Base-by-base conservation (phyloP, 2,888 invertebrate species). In the Sphaerophoria rueppellii region DNA sequence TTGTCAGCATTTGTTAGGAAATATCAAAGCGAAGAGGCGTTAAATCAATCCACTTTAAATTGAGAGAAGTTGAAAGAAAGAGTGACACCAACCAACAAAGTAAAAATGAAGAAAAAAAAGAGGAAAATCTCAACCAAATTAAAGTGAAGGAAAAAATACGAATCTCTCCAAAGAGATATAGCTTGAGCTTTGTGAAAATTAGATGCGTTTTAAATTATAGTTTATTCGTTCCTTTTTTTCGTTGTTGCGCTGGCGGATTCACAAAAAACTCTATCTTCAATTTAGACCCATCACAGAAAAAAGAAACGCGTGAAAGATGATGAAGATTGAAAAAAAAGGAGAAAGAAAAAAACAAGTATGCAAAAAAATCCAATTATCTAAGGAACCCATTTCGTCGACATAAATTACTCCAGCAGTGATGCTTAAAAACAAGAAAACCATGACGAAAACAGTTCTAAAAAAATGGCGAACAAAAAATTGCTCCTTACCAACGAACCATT, bases 401-500 rank as follows among this genome's bases (percentile, higher is more conserved):
- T 87, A 87, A 87, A 87, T 87, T 86, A 87, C 87, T 82, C 82
- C 74, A 65, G 82, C 81, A 86, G 82, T 86, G 82, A 81, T 85
- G 81, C 85, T 81, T 81, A 71, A 81, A 85, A 85, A 85, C 73
- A 85, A 81, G 85, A 81, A 63, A 75, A 57, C 80, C 85, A 76
- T 73, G 70, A 80, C 85, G 81, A 65, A 85, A 85, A 85, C 85
- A 65, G 81, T 85, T 85, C 81, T 69, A 40, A 67, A 46, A 52
- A 67, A 58, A 40, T 58, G 40, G 37, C 58, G 50, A 48, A 40
- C 6, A 57, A 11, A 43, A 40, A 52, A 48, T 65, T 80, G 69
- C 43, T 32, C 65, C 61, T 34, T 60, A 48, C 73, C 72, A 81
- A 73, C 73, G 69, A 76, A 77, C 81, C 72, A 81, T 77, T 81